A percentile compares a stretch with the other conserved stretches of the same genome.
These are phyloP conservation scores for Stenichneumon culpator DNA, from an alignment of 2,888 invertebrate genomes.

Conservation along the genomic window DNA sequence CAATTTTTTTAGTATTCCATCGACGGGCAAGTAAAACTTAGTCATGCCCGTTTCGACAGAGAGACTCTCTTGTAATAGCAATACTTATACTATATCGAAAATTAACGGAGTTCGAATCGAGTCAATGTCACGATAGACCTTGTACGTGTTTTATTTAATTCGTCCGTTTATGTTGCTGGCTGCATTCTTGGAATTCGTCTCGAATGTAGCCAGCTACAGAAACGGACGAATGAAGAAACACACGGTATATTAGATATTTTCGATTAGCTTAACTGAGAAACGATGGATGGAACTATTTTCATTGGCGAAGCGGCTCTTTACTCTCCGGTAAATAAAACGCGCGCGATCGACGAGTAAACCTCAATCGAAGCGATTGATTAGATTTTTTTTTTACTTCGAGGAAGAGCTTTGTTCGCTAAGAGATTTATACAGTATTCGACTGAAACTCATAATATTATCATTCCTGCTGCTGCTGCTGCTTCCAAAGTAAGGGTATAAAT, in stretches of 20 bases:
- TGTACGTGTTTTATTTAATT: background rate
- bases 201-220: background rate
- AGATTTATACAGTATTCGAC: constrained; percentile 55
- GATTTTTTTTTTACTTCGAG: background rate
- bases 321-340: background rate
- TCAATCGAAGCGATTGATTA: constrained; percentile 11
- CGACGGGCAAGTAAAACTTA: constrained; percentile 16
- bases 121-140: constrained; percentile 48
- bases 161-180: background rate
- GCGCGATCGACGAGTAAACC: background rate
- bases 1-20: constrained; percentile 28
- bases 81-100: constrained; percentile 31
- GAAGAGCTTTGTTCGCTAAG: background rate
- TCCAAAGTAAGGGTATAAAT: constrained; percentile 31
- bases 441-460: constrained; percentile 51
- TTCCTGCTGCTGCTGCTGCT: constrained; percentile 39
- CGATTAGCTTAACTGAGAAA: constrained; percentile 39
- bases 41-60: constrained; percentile 36
- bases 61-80: constrained; percentile 27
- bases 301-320: background rate
- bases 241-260: constrained; percentile 35
- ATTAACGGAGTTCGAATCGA: constrained; percentile 22
- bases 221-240: background rate
- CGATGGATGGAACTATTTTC: constrained; percentile 40
- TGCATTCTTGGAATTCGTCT: background rate